These are phyloP conservation scores for Hyalella azteca DNA, from an alignment of 2,888 invertebrate species.

Conservation along the genomic window DNA sequence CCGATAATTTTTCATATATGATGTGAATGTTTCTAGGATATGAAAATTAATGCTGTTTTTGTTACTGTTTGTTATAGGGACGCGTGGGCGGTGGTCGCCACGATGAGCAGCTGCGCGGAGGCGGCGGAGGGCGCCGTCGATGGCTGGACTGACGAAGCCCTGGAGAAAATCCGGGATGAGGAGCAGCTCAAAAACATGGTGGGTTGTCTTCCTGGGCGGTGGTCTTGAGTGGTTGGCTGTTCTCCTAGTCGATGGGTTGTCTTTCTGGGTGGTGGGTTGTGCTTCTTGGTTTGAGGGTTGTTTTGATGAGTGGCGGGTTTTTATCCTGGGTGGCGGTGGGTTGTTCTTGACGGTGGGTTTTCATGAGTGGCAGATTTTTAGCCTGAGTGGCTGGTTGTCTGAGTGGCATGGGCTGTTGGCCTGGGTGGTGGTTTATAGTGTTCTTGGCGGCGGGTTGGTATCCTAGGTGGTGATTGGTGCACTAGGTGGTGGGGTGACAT, in stretches of 20 bases:
- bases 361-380: not conserved
- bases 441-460: not conserved
- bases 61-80: too few relatives aligned
- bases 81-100: not conserved
- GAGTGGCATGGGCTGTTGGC: not conserved
- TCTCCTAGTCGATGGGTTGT: not conserved
- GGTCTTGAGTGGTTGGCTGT: not conserved
- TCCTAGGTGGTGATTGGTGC: not conserved
- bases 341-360: not conserved
- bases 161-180: conserved; percentile 53
- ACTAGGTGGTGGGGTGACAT: too few relatives aligned
- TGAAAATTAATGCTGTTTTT: too few relatives aligned
- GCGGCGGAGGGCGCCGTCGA: conserved; percentile 27
- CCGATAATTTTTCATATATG: too few relatives aligned
- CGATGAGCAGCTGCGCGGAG: conserved; percentile 43
- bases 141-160: conserved; percentile 42
- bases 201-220: not conserved
- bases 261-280: not conserved
- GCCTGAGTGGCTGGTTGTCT: not conserved
- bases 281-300: not conserved
- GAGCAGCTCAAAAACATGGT: conserved; percentile 52
- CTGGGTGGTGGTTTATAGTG: not conserved
- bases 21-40: too few relatives aligned
- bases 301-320: not conserved
- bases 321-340: not conserved